Conservation (phyloP, 2,888 invertebrate genomes). For the Scaptomyza parva region DNA sequence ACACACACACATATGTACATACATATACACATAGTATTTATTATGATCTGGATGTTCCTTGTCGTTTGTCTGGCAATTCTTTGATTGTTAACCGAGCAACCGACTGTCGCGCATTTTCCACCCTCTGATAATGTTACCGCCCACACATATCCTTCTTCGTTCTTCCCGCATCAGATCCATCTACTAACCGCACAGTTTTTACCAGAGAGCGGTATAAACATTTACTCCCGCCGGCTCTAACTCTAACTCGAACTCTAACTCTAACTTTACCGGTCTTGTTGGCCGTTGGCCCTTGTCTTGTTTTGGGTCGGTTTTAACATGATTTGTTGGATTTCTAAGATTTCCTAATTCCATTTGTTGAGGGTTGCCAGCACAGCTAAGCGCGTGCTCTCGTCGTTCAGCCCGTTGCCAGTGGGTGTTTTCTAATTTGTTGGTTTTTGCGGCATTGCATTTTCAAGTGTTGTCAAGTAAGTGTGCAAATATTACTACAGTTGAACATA, state of each 20-base stretch:
- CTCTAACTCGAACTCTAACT: slow-evolving; percentile 27
- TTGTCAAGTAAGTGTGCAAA: slow-evolving; percentile 35
- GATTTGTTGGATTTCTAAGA: slow-evolving; percentile 81
- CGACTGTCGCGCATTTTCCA: slow-evolving; percentile 60
- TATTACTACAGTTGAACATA: slow-evolving; percentile 18
- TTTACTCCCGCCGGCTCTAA: slow-evolving; percentile 50
- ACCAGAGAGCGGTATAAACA: slow-evolving; percentile 73
- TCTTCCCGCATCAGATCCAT: slow-evolving; percentile 4
- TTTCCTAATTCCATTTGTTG: slow-evolving; percentile 82
- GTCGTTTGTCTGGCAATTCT: slow-evolving; percentile 69
- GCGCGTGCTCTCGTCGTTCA: not conserved
- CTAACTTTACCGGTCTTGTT: slow-evolving; percentile 14
- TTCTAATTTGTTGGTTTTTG: slow-evolving; percentile 58
- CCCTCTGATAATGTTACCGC: slow-evolving; percentile 71
- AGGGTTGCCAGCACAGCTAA: slow-evolving; percentile 59
- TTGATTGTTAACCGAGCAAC: slow-evolving; percentile 51
- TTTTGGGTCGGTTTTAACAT: slow-evolving; percentile 76
- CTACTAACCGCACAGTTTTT: slow-evolving; percentile 80
- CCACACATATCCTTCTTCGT: slow-evolving; percentile 39
- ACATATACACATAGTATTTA: no score
- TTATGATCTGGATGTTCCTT: slow-evolving; percentile 71
- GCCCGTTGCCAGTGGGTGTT: slow-evolving; percentile 46
- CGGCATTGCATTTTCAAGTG: slow-evolving; percentile 47
- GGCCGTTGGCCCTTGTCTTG: slow-evolving; percentile 18
- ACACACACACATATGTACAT: slow-evolving; percentile 16